Evolutionary conservation across 2,113 vertebrate species (phyloP).

Genomic region (Pandion haliaetus): DNA sequence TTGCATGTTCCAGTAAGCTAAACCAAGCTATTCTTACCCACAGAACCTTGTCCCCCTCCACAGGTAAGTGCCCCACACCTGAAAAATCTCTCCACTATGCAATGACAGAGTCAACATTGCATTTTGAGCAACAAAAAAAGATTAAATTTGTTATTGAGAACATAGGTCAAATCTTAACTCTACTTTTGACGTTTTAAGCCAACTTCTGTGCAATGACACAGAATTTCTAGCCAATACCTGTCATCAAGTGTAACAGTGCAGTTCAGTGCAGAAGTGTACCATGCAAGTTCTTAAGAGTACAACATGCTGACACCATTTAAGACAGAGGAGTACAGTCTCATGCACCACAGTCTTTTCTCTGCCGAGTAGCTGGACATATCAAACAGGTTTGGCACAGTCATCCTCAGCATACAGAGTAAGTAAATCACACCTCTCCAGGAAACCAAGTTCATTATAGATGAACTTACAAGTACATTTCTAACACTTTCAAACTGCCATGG

Average conservation of each 20-base stretch:
- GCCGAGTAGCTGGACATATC: background rate
- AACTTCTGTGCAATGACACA: background rate
- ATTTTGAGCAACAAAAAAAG: background rate
- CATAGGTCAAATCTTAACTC: background rate
- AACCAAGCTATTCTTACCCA: background rate
- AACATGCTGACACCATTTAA: background rate
- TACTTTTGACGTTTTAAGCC: background rate
- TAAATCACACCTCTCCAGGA: background rate
- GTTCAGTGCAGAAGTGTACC: background rate
- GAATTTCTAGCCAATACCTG: background rate
- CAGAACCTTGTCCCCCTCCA: background rate
- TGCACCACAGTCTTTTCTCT: background rate
- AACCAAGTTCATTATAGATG: background rate
- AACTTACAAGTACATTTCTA: background rate
- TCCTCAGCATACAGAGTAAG: background rate
- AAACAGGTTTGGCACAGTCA: background rate
- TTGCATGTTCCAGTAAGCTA: background rate
- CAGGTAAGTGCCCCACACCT: background rate
- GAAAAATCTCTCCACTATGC: background rate
- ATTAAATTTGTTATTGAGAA: background rate
- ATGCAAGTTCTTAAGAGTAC: background rate
- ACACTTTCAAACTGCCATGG: background rate
- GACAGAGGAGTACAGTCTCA: background rate
- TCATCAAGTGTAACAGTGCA: background rate
- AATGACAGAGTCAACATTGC: background rate